These are phyloP conservation scores for Calameuta idolon DNA, from an alignment of 2,888 invertebrate species.

Conservation along the genomic window DNA sequence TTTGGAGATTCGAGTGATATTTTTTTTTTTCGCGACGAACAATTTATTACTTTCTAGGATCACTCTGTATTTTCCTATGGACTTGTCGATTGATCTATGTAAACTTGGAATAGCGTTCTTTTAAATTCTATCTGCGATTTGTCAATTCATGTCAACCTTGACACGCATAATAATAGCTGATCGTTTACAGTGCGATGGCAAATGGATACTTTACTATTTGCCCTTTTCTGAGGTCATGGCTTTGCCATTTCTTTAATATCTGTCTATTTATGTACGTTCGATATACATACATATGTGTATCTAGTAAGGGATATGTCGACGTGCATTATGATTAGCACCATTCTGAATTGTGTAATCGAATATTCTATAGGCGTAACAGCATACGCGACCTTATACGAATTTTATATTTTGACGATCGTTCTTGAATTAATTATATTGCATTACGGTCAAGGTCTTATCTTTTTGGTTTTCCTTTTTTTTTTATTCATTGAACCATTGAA, in stretches of 20 bases:
- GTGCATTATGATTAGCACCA: too few relatives aligned
- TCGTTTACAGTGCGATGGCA: neutral
- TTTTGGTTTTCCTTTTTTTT: neutral
- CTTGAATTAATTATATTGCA: constrained; percentile 15
- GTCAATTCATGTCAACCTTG: neutral
- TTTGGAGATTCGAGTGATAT: neutral
- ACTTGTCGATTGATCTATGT: neutral
- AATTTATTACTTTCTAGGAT: neutral
- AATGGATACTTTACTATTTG: neutral
- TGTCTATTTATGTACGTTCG: too few relatives aligned
- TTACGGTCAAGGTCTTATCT: constrained; percentile 18
- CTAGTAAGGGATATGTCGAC: too few relatives aligned
- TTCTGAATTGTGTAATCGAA: too few relatives aligned
- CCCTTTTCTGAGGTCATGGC: neutral
- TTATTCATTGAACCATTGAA: too few relatives aligned
- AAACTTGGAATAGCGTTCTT: neutral
- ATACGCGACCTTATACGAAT: neutral
- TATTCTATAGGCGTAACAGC: too few relatives aligned
- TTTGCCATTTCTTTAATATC: too few relatives aligned
- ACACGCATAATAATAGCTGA: neutral
- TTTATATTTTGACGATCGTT: neutral
- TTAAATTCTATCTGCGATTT: neutral
- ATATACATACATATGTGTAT: too few relatives aligned
- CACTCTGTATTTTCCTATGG: neutral
- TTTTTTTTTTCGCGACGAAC: neutral